Evolutionary conservation across 2,797 vertebrate genomes (phyloP), one percentile per base, ranked within the genome.

Genomic region (Morus bassanus): DNA sequence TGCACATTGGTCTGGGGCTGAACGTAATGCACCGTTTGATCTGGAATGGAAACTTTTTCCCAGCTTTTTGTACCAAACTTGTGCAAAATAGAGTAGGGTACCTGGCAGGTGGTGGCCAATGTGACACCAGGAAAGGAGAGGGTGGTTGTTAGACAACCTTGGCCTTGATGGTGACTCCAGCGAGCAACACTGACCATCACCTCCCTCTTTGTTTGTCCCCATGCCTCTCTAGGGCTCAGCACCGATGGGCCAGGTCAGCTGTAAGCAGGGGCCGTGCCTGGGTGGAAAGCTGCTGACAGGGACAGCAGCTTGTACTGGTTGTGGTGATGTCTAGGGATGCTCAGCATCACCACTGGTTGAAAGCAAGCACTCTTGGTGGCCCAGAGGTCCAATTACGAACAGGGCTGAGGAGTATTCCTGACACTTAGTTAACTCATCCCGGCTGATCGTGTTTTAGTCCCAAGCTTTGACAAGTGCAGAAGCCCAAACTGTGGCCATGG

Each of bases 181-280:
- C 0, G 2, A 69, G 39, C 41, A 50, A 4, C 25, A 17, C 3
- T 59, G 67, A 74, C n/a, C 25, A 13, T 69, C 53, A 46, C 21
- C 28, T 70, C 25, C 25, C 15, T 18, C 28, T 45, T n/a, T 2
- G 0, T 64, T 79, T 83, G 39, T 30, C 28, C 30, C 27, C 0
- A 0, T 33, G 48, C 46, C 23, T 87, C 54, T 61, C 28, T 46
- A 39, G 41, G 65, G 37, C 57, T 57, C 65, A 60, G 73, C 80
- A 41, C 12, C 0, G 3, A 35, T 17, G 24, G 75, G 19, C 12
- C 28, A 27, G 31, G 57, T 59, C 68, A 76, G 48, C 64, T 28
- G 51, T 35, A 56, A 22, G 4, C n/a, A 33, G 7, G 30, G n/a
- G 9, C 12, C 2, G 1, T 9, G 35, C 6, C 43, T 41, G 59